These are phyloP conservation scores for Chamaetylas fuelleborni DNA, from an alignment of 2,113 vertebrate genomes.

Conservation along the genomic window DNA sequence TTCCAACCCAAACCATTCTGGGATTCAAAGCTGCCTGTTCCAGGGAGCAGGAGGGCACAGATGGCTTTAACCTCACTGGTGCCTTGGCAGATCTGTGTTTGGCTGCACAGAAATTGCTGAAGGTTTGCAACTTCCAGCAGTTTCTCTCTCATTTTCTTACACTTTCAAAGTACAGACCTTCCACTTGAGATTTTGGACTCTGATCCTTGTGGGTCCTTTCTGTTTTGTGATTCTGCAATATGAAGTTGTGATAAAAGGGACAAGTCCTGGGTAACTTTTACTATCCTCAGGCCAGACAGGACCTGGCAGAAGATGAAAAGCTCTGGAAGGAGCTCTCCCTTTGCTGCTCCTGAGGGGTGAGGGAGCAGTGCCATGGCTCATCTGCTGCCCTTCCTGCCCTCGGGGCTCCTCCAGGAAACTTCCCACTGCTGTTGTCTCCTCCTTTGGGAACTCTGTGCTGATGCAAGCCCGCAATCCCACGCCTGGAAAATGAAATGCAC, in stretches of 20 bases:
- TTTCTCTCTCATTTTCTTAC: background rate
- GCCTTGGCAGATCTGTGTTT: fast-evolving
- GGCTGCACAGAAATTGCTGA: background rate
- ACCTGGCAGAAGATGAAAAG: conserved; percentile 4
- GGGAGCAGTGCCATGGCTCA: background rate
- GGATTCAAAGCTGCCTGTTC: background rate
- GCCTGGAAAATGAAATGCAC: background rate
- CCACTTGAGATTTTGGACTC: background rate
- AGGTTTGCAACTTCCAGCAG: background rate
- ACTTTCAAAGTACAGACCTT: background rate
- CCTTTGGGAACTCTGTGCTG: background rate
- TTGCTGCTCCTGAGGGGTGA: background rate
- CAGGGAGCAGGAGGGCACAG: background rate
- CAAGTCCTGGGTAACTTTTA: background rate
- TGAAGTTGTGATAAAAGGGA: background rate
- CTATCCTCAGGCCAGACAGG: background rate
- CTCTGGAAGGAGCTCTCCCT: background rate
- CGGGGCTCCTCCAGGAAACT: background rate
- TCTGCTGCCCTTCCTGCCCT: background rate
- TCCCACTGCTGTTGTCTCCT: background rate
- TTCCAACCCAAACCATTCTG: background rate
- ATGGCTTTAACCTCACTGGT: background rate
- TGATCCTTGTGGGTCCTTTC: background rate
- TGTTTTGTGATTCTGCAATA: background rate
- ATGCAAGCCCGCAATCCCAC: fast-evolving